These are phyloP conservation scores for Otocyon megalotis DNA, from an alignment of 2,113 vertebrate species.

Conservation along the genomic window DNA sequence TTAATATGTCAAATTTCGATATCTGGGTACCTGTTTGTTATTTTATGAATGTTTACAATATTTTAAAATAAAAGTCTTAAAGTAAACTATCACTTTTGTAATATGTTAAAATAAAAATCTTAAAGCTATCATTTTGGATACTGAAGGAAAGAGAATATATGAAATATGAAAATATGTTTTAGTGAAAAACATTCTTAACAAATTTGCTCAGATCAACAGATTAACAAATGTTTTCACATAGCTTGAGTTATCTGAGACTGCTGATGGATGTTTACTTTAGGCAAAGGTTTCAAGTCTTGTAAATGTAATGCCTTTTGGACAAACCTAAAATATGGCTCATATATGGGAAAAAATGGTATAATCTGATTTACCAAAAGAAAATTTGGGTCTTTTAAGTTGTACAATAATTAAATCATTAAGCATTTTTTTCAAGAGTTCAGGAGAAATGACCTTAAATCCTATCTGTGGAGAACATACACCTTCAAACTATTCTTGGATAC, in stretches of 20 bases:
- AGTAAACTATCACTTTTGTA: not conserved
- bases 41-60: not conserved
- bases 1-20: not conserved
- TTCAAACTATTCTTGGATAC: conserved; percentile 31
- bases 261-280: not conserved
- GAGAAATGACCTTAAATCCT: not conserved
- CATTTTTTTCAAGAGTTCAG: not conserved
- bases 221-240: conserved; percentile 4
- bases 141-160: not conserved
- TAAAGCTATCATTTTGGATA: not conserved
- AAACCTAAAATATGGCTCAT: not conserved
- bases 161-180: not conserved
- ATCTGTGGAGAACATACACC: not conserved
- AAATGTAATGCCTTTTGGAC: not conserved
- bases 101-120: not conserved
- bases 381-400: not conserved
- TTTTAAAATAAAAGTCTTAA: conserved; percentile 21
- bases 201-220: not conserved
- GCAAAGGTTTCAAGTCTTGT: conserved; percentile 3
- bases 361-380: conserved; percentile 13
- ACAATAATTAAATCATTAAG: conserved; percentile 39
- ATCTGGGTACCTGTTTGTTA: not conserved
- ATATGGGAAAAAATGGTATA: not conserved
- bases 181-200: conserved; percentile 33
- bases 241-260: not conserved